Evolutionary conservation across 2,888 invertebrate species (phyloP), one percentile per base, ranked within the genome.

Genomic region (Cheilosia scutellata): DNA sequence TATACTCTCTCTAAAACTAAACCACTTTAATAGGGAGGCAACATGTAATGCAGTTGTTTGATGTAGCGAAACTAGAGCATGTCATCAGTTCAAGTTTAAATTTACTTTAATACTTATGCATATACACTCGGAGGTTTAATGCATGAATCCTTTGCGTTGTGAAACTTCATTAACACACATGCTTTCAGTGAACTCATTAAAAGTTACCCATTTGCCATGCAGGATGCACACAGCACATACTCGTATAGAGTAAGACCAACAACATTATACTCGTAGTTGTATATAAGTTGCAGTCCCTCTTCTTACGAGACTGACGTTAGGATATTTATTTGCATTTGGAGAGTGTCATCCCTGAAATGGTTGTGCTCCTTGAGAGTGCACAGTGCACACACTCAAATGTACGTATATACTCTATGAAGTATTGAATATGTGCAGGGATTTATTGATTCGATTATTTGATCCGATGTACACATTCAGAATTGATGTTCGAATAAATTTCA

Each of bases 11-110:
- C 79, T 75, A 75, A 80, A 60, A 72, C 47, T 76, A 72, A 77
- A 82, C 72, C 72, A 86, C 76, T 86, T 86, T 76, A 82, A 82
- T 72, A 74, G 86, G 71, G 63, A 20, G 63, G 37, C 58, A 27
- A 20, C 60, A 58, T 79, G 70, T 75, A 68, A 37, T 20, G 75
- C 49, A 29, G 57, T 20, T 66, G 70, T 86, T 79, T 84, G 79
- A 84, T 71, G 75, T 79, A 66, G 66, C 72, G 40, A 76, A 86
- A 76, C 76, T 86, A 37, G 80, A 86, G 86, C 86, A 86, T 86
- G 86, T 86, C 86, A 86, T 86, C 82, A 86, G 86, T 86, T 86
- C 86, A 86, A 86, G 86, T 86, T 86, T 86, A 86, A 72, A 86
- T 86, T 80, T 80, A 80, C 66, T 80, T 71, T 76, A 62, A 65